Percentiles rank a stretch among this genome's conserved stretches.
phyloP scores from a whole-genome alignment of 2,888 invertebrate genomes.

The Philhelius pedissequus region DNA sequence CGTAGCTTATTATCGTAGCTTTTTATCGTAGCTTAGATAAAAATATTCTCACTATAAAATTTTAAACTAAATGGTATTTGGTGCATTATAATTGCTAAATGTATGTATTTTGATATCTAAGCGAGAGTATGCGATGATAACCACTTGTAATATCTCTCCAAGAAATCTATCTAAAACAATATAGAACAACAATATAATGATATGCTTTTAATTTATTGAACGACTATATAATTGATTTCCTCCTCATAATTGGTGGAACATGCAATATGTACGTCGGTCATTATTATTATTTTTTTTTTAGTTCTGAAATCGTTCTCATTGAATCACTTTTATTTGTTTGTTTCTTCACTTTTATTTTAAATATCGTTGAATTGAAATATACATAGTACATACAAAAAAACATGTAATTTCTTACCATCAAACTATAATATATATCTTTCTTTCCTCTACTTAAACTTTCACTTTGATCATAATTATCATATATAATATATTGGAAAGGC shows the following conservation, averaged over 20 bases:
- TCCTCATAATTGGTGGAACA: slow-evolving; percentile 33
- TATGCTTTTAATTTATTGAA: background rate
- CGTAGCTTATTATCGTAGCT: background rate
- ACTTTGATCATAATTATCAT: slow-evolving; percentile 23
- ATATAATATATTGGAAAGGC: slow-evolving; percentile 4
- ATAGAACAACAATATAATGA: background rate
- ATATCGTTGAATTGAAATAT: background rate
- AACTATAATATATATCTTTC: slow-evolving; percentile 1
- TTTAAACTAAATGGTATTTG: background rate
- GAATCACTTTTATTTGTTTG: background rate
- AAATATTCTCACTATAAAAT: background rate
- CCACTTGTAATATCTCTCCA: background rate
- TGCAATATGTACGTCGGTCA: background rate
- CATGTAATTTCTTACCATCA: background rate
- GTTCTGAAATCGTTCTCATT: background rate
- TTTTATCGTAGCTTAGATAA: background rate
- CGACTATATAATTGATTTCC: background rate
- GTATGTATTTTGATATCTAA: background rate
- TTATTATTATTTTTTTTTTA: background rate
- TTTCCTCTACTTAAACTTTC: background rate
- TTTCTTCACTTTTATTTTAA: background rate
- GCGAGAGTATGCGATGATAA: background rate
- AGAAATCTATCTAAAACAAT: background rate
- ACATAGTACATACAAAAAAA: too few species aligned
- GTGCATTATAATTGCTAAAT: background rate